Conservation (phyloP, 2,888 invertebrate species). For the Papilio gigon region DNA sequence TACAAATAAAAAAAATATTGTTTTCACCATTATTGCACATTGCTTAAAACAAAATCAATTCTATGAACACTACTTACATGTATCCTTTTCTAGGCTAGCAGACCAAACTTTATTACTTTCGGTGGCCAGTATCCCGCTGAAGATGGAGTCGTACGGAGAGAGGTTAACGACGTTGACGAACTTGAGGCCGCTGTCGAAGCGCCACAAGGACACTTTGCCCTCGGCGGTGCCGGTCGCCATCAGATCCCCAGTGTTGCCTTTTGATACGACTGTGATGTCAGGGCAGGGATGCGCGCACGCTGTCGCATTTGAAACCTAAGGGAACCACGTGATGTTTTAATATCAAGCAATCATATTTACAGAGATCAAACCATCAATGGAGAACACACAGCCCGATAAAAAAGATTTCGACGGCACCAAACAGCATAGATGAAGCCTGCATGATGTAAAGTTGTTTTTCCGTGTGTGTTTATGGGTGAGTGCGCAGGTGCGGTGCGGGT, state of each 20-base stretch:
- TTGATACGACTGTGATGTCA: constrained; percentile 82
- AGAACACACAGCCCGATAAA: too few species aligned
- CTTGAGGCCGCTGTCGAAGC: constrained; percentile 90
- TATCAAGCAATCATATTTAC: too few species aligned
- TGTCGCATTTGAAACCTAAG: constrained; percentile 89
- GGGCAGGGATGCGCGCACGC: constrained; percentile 86
- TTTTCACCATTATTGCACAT: constrained; percentile 29
- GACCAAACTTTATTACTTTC: constrained; percentile 78
- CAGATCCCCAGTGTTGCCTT: constrained; percentile 83
- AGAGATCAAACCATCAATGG: too few species aligned
- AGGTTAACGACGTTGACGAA: constrained; percentile 83
- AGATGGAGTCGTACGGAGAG: constrained; percentile 77
- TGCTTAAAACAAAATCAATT: too few species aligned
- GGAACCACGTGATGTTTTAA: constrained; percentile 4
- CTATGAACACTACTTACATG: constrained; percentile 73
- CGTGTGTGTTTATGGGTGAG: too few species aligned
- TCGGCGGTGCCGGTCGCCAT: constrained; percentile 82
- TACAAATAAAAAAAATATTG: constrained; percentile 49
- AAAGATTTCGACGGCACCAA: neutral
- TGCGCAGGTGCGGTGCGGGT: too few species aligned
- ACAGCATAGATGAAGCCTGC: too few species aligned
- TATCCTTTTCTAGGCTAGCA: constrained; percentile 74
- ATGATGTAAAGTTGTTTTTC: neutral
- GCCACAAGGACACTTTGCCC: constrained; percentile 91
- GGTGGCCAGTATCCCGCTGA: constrained; percentile 72